Evolutionary conservation across 2,113 vertebrate species (phyloP).

Genomic region (Melanerpes formicivorus): DNA sequence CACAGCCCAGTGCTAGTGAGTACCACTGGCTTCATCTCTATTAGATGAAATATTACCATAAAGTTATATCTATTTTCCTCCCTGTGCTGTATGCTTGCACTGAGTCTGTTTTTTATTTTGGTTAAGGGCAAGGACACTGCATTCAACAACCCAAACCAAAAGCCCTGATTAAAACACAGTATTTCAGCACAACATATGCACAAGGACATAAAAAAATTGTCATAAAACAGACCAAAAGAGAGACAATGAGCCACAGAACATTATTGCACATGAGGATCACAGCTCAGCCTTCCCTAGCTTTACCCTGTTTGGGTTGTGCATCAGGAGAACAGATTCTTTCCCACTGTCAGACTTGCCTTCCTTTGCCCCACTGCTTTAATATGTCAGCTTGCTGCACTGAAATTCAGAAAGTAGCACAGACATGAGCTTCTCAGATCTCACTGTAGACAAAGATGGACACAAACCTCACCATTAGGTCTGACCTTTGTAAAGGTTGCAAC

Average conservation of each 20-base stretch:
- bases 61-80: not conserved
- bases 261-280: not conserved
- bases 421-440: not conserved
- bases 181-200: conserved; percentile 25
- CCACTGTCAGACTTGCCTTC: not conserved
- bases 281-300: not conserved
- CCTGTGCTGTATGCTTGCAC: not conserved
- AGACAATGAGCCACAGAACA: not conserved
- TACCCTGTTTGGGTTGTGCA: not conserved
- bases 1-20: not conserved
- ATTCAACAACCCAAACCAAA: conserved; percentile 49
- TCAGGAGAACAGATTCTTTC: not conserved
- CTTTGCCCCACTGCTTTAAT: not conserved
- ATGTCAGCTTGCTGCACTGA: not conserved
- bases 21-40: not conserved
- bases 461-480: not conserved
- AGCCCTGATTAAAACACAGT: conserved; percentile 56
- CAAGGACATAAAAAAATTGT: conserved; percentile 48
- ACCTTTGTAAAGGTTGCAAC: conserved; percentile 28
- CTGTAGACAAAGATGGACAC: not conserved
- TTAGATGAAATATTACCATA: conserved; percentile 7
- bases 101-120: conserved; percentile 66
- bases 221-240: conserved; percentile 37
- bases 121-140: conserved; percentile 52
- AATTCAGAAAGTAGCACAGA: not conserved